Conservation (phyloP, 2,888 invertebrate genomes). For the Euzetes globulus region DNA sequence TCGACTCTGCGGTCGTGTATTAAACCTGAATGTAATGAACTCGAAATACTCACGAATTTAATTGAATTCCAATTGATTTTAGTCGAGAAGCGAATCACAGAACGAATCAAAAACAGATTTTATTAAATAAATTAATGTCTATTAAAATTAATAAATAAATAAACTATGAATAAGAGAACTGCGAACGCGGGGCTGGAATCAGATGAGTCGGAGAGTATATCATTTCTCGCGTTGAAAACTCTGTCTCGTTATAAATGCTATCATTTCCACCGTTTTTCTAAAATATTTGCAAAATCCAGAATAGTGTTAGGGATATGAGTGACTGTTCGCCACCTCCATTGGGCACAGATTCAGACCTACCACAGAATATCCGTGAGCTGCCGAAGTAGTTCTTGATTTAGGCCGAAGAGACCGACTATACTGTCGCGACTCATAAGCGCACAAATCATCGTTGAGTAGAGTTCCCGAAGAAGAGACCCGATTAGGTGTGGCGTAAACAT, state of each 20-base stretch:
- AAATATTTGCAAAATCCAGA: too few relatives aligned
- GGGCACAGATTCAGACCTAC: too few relatives aligned
- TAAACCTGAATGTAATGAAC: not conserved
- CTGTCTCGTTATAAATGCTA: conserved; percentile 36
- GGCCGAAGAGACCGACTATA: conserved; percentile 22
- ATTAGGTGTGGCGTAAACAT: conserved; percentile 37
- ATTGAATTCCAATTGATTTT: not conserved
- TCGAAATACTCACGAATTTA: not conserved
- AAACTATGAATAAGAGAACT: conserved; percentile 25
- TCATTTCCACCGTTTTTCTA: conserved; percentile 20
- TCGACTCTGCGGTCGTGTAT: not conserved
- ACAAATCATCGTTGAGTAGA: conserved; percentile 27
- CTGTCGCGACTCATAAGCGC: conserved; percentile 13
- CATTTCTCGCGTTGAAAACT: conserved; percentile 38
- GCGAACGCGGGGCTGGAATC: conserved; percentile 1
- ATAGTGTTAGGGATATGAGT: too few relatives aligned
- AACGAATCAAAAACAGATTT: not conserved
- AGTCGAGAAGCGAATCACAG: not conserved
- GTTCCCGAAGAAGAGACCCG: conserved; percentile 34
- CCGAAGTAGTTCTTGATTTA: conserved; percentile 26
- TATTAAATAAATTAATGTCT: not conserved
- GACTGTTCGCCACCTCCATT: too few relatives aligned
- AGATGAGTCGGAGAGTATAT: conserved; percentile 37
- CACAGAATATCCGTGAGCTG: conserved; percentile 18
- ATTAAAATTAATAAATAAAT: not conserved